These are phyloP conservation scores for Myotis myotis DNA, from an alignment of 2,797 vertebrate genomes.

Conservation along the genomic window DNA sequence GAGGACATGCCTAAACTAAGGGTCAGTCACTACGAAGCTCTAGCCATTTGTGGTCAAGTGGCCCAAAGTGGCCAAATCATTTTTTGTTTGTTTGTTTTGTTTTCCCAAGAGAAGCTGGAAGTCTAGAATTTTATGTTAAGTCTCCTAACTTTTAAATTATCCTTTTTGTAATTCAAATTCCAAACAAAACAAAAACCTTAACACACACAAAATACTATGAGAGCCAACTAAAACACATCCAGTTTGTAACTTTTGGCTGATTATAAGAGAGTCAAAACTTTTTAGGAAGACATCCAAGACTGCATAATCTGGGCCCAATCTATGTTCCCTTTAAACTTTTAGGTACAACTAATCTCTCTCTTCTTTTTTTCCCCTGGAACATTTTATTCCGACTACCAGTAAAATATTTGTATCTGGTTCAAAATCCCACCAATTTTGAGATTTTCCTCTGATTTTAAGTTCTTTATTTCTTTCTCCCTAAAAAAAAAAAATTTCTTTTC, in stretches of 20 bases:
- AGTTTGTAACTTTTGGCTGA: neutral
- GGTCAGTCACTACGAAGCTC: neutral
- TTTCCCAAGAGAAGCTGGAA: neutral
- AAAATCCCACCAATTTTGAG: neutral
- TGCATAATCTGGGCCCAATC: neutral
- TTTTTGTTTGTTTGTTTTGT: neutral
- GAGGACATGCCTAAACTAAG: neutral
- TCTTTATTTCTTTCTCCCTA: neutral
- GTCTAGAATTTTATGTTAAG: neutral
- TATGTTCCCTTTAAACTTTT: neutral
- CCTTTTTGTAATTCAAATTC: neutral
- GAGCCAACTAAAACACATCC: neutral
- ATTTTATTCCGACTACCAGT: neutral
- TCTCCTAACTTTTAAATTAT: neutral
- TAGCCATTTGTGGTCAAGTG: neutral
- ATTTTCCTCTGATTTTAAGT: neutral
- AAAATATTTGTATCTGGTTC: neutral
- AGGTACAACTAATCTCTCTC: neutral
- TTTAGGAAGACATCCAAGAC: neutral
- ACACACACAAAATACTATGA: neutral
- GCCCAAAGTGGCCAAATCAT: neutral
- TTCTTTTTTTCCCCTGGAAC: neutral
- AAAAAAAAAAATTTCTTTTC: neutral
- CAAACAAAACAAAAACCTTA: neutral
- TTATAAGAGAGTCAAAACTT: neutral